A percentile compares a stretch with the other conserved stretches of the same genome.
These are phyloP conservation scores for Calonectris borealis DNA, from an alignment of 2,113 vertebrate genomes.

Conservation along the genomic window DNA sequence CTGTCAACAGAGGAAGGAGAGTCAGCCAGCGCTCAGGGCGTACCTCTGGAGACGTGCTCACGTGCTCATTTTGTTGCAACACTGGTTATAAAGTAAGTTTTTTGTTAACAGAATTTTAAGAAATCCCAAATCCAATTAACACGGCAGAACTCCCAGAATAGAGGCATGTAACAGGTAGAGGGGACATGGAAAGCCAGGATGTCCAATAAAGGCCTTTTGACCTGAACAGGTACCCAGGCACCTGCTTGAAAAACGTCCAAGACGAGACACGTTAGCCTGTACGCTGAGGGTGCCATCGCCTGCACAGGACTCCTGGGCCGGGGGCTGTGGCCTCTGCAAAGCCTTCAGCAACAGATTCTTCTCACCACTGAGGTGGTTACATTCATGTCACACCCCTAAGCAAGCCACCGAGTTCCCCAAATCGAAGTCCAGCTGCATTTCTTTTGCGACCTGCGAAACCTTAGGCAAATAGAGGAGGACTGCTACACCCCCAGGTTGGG, in stretches of 20 bases:
- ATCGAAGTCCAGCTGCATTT: background rate
- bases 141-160: background rate
- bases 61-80: rapidly evolving
- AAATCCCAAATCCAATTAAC: background rate
- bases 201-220: background rate
- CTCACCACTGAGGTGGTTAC: background rate
- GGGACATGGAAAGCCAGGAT: background rate
- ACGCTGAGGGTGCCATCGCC: rapidly evolving
- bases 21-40: rapidly evolving
- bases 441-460: background rate
- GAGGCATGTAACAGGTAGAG: background rate
- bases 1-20: rapidly evolving
- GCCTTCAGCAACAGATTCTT: background rate
- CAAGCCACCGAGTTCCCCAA: background rate
- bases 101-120: background rate
- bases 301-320: background rate
- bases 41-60: background rate
- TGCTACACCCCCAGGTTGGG: background rate
- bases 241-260: background rate
- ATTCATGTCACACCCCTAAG: background rate
- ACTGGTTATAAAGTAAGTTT: background rate
- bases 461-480: background rate
- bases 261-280: background rate
- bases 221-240: background rate
- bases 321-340: background rate